Base-by-base conservation (phyloP, 2,797 vertebrate genomes). In the Chiloscyllium punctatum region DNA sequence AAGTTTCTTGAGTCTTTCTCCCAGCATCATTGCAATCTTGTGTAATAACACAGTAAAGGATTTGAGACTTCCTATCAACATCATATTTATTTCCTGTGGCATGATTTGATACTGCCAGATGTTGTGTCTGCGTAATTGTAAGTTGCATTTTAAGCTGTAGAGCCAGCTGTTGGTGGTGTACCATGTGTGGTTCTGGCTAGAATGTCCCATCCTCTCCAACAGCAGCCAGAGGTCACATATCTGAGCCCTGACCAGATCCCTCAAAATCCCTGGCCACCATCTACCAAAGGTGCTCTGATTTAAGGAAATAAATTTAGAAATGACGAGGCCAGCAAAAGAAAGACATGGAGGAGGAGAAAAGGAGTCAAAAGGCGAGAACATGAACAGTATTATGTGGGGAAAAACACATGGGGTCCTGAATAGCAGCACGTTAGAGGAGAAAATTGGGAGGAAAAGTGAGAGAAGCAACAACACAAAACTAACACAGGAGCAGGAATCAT, bases 111-210 rank as follows among this genome's bases (percentile, higher is more conserved):
- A 30, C 0, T 88, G 6, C 57, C 33, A 57, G 53, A 15, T n/a
- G 87, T n/a, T 90, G 87, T 66, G 87, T 11, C 62, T 62, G 57
- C 53, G 33, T 66, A 90, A 90, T 62, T 90, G n/a, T 88, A 88
- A 57, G 27, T 88, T 62, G 87, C 30, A n/a, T 90, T 90, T 62
- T 62, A 33, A 30, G 53, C 87, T 62, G 53, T 15, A n/a, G 27
- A 33, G 42, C 21, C 87, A 30, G 6, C 5, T n/a, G 5, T 42
- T 8, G 21, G 6, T 33, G 30, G 27, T n/a, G 87, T 33, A 90
- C 87, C 15, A 62, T 48, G 18, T 16, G 86, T 88, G 27, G 51
- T 11, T 30, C 86, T 51, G 48, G 86, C 86, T 57, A 9, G 4
- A 57, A 88, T 62, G 27, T 27, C 15, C 27, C 86, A n/a, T 90